Percentiles rank a stretch among this genome's conserved stretches.
Evolutionary conservation across 2,113 vertebrate species (phyloP).

Genomic region (Ictalurus punctatus): DNA sequence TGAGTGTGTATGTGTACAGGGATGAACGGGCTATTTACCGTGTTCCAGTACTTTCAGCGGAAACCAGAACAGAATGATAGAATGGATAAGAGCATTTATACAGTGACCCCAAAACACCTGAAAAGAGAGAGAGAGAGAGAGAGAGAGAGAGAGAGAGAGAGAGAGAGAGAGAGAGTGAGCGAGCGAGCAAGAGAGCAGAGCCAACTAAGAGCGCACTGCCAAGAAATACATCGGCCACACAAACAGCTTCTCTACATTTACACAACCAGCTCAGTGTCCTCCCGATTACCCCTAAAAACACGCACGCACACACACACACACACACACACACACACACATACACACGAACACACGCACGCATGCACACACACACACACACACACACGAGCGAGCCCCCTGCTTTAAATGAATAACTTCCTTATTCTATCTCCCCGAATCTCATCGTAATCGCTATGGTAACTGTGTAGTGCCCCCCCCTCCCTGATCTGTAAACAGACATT

Average conservation of each 20-base stretch:
- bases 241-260: slow-evolving; percentile 63
- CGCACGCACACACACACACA: slow-evolving; percentile 48
- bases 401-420: slow-evolving; percentile 77
- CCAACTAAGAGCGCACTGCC: slow-evolving; percentile 61
- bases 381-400: slow-evolving; percentile 1
- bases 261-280: slow-evolving; percentile 61
- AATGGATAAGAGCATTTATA: slow-evolving; percentile 99
- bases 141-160: slow-evolving; percentile 69
- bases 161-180: slow-evolving; percentile 65
- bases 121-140: slow-evolving; percentile 72
- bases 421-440: slow-evolving; percentile 67
- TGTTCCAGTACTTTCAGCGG: slow-evolving; percentile 96
- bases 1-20: background rate
- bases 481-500: slow-evolving; percentile 59
- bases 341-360: background rate
- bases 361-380: background rate
- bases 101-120: slow-evolving; percentile 99
- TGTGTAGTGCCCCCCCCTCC: slow-evolving; percentile 30
- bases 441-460: slow-evolving; percentile 67
- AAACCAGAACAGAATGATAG: slow-evolving; percentile 98
- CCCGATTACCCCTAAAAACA: slow-evolving; percentile 56
- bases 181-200: slow-evolving; percentile 62
- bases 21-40: slow-evolving; percentile 74
- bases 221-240: slow-evolving; percentile 67
- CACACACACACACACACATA: slow-evolving; percentile 34